Evolutionary conservation across 2,888 invertebrate species (phyloP).

Genomic region (Andrena minutula): DNA sequence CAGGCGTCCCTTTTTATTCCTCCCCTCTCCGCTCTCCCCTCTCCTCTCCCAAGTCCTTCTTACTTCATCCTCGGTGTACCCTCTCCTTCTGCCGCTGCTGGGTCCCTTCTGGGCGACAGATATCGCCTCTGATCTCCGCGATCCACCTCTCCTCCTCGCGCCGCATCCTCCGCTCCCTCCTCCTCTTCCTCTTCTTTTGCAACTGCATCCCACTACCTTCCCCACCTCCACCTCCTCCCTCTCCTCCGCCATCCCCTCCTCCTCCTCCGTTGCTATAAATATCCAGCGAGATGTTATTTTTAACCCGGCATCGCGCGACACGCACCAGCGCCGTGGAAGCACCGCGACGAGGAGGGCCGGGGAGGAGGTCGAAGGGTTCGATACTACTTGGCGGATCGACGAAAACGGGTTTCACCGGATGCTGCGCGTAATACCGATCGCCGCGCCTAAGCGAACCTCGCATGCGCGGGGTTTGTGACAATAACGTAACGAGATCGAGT

Average conservation of each 20-base stretch:
- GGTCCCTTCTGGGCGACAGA: slow-evolving; percentile 52
- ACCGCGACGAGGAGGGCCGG: slow-evolving; percentile 1
- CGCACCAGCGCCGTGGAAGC: slow-evolving; percentile 58
- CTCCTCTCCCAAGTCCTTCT: background rate
- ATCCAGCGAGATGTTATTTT: slow-evolving; percentile 81
- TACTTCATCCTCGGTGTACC: slow-evolving; percentile 31
- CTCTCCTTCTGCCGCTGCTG: slow-evolving; percentile 17
- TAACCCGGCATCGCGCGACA: slow-evolving; percentile 75
- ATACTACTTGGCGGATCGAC: slow-evolving; percentile 58
- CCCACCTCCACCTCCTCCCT: background rate
- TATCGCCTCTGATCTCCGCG: slow-evolving; percentile 59
- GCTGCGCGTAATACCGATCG: slow-evolving; percentile 63
- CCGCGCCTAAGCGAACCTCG: slow-evolving; percentile 29
- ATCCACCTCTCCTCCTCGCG: slow-evolving; percentile 17
- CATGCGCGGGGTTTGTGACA: slow-evolving; percentile 12
- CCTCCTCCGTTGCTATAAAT: slow-evolving; percentile 77
- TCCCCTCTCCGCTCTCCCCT: slow-evolving; percentile 6
- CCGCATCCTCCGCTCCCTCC: background rate
- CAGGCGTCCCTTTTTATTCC: slow-evolving; percentile 41
- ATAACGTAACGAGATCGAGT: slow-evolving; percentile 20
- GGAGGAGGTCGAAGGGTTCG: slow-evolving; percentile 63
- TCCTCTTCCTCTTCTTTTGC: background rate
- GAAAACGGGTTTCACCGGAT: slow-evolving; percentile 76
- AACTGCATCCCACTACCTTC: background rate
- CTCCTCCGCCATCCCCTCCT: slow-evolving; percentile 39